Conservation (phyloP, 2,113 vertebrate species). For the Larimichthys polyactis region DNA sequence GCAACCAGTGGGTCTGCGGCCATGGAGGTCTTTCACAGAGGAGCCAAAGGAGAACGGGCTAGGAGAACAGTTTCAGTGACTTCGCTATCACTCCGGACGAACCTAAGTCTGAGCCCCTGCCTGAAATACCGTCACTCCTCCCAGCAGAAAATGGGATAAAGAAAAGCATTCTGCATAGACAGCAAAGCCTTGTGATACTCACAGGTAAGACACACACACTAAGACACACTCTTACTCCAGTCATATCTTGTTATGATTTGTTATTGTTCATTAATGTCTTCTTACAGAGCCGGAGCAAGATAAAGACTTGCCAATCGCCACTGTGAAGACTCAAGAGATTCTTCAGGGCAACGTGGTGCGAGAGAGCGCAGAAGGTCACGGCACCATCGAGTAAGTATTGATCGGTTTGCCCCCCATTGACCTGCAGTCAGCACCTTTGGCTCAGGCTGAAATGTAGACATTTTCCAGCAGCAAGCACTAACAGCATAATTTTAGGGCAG, state of each 20-base stretch:
- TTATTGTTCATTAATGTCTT: conserved; percentile 31
- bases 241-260: conserved; percentile 13
- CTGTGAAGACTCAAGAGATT: conserved; percentile 89
- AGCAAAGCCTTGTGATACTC: conserved; percentile 81
- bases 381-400: conserved; percentile 92
- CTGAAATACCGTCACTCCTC: conserved; percentile 60
- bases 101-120: conserved; percentile 76
- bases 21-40: conserved; percentile 62
- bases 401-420: conserved; percentile 15
- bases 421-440: conserved; percentile 41
- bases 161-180: conserved; percentile 71
- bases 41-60: conserved; percentile 66
- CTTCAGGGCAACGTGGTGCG: conserved; percentile 88
- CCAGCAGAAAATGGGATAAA: conserved; percentile 58
- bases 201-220: conserved; percentile 70
- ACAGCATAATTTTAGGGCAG: conserved; percentile 11
- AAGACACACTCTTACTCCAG: background rate
- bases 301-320: conserved; percentile 84
- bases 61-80: conserved; percentile 70
- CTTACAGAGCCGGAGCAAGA: conserved; percentile 75
- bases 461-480: conserved; percentile 16
- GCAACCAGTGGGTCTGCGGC: conserved; percentile 48
- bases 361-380: conserved; percentile 90
- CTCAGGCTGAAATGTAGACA: conserved; percentile 15
- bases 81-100: conserved; percentile 68